Percentiles rank a stretch among this genome's conserved stretches.
Evolutionary conservation across 2,888 invertebrate species (phyloP).

Genomic region (Himalopsyche japonica): DNA sequence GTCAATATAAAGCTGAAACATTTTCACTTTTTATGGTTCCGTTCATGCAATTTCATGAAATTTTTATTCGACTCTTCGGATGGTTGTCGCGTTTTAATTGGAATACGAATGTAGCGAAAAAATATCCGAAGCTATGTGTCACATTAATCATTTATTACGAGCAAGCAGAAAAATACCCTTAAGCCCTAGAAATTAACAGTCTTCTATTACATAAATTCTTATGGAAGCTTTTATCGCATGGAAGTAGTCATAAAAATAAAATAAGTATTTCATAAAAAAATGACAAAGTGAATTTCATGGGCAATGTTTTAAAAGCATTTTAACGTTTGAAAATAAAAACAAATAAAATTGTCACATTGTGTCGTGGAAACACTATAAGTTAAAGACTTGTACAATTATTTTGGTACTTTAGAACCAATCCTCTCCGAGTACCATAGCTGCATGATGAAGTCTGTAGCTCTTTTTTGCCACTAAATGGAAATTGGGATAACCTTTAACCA

Average conservation of each 20-base stretch:
- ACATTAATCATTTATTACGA: not conserved
- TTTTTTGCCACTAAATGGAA: no score
- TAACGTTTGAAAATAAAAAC: no score
- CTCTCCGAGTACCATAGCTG: no score
- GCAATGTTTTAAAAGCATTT: no score
- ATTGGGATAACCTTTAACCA: no score
- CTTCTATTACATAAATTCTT: not conserved
- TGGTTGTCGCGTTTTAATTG: not conserved
- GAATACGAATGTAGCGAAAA: not conserved
- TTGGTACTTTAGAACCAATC: no score
- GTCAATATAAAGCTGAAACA: not conserved
- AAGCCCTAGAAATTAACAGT: not conserved
- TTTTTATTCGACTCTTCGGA: not conserved
- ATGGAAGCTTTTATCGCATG: not conserved
- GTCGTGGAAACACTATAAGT: no score
- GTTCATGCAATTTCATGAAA: not conserved
- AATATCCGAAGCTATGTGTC: not conserved
- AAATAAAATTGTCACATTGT: no score
- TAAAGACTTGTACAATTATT: no score
- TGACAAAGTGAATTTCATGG: no score
- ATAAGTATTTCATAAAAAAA: not conserved
- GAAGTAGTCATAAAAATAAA: not conserved
- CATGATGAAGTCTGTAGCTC: no score
- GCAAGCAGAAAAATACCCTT: not conserved
- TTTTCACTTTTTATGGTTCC: not conserved